Conservation (phyloP, 1,140 invertebrate species). For the Ylistrum balloti region DNA sequence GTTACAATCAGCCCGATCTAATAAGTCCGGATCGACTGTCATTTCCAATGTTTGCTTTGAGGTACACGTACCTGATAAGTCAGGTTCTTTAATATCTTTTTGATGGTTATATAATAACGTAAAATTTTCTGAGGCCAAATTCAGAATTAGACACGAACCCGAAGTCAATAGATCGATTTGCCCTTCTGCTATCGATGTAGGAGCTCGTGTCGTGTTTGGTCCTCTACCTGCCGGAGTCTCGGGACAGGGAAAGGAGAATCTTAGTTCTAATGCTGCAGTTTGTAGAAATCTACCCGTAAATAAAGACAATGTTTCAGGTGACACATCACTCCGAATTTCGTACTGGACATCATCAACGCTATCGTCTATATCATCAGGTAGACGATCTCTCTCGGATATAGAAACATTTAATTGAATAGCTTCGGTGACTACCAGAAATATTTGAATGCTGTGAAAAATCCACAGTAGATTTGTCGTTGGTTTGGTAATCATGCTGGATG, state of each 20-base stretch:
- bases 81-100: not conserved
- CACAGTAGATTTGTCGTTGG: not conserved
- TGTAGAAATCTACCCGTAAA: not conserved
- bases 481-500: not conserved
- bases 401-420: constrained; percentile 4
- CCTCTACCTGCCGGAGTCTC: not conserved
- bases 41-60: not conserved
- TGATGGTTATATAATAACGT: not conserved
- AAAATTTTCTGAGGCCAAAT: not conserved
- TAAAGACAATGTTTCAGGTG: not conserved
- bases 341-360: not conserved
- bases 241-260: not conserved
- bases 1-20: not conserved
- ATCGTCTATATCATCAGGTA: not conserved
- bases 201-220: not conserved
- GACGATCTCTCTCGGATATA: not conserved
- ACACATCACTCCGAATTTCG: not conserved
- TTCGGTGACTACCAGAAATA: not conserved
- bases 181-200: not conserved
- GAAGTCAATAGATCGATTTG: not conserved
- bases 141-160: not conserved
- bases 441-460: not conserved
- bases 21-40: not conserved
- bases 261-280: not conserved
- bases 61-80: not conserved